phyloP scores from a whole-genome alignment of 2,797 vertebrate genomes.

The Psittacula echo region DNA sequence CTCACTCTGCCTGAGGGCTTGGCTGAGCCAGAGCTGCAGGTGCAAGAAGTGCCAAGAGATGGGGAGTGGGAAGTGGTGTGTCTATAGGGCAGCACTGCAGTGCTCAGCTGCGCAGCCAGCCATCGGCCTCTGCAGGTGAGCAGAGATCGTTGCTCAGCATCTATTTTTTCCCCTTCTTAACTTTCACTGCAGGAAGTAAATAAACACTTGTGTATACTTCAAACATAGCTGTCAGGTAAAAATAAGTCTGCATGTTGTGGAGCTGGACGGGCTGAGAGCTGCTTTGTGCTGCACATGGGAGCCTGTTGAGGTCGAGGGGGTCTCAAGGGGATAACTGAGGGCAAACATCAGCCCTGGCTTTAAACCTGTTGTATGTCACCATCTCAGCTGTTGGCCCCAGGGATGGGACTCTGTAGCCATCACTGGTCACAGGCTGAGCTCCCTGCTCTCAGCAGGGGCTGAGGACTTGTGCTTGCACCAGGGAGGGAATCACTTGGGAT shows the following conservation, averaged over 20 bases:
- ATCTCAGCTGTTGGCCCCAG: neutral
- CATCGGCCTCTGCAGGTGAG: slow-evolving; percentile 60
- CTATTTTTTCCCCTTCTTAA: neutral
- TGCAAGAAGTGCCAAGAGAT: neutral
- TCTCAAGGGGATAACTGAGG: neutral
- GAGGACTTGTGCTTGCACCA: neutral
- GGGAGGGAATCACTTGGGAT: neutral
- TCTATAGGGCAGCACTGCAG: neutral
- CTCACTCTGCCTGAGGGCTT: neutral
- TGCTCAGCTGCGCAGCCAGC: slow-evolving; percentile 34
- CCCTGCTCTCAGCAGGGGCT: neutral
- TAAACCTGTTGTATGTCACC: neutral
- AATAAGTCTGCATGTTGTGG: neutral
- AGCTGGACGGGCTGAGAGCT: neutral
- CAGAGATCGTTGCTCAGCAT: slow-evolving; percentile 46
- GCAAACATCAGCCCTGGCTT: neutral
- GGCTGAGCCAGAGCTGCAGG: slow-evolving; percentile 19
- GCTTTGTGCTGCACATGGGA: neutral
- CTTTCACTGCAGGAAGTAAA: slow-evolving; percentile 46
- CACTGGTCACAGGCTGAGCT: neutral
- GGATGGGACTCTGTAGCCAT: neutral
- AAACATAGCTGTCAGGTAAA: neutral
- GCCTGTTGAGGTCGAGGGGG: neutral
- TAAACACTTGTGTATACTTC: neutral
- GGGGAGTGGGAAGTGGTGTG: neutral